Conservation (phyloP, 2,113 vertebrate species). For the Casuarius casuarius region DNA sequence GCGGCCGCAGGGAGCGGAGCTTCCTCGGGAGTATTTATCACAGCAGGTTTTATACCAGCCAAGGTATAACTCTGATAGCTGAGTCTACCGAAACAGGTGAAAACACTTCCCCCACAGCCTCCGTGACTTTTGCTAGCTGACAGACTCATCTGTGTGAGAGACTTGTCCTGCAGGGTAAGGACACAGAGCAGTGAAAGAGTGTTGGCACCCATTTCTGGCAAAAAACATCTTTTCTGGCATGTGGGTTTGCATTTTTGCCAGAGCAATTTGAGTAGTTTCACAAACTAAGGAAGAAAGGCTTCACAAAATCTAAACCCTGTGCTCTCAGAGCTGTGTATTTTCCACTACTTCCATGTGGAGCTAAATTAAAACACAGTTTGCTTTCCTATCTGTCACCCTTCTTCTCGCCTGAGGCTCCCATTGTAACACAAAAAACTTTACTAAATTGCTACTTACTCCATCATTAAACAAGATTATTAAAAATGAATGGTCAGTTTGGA, state of each 20-base stretch:
- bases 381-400: not conserved
- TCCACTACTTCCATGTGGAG: not conserved
- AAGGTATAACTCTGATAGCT: not conserved
- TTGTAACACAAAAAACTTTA: not conserved
- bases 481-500: slow-evolving; percentile 14
- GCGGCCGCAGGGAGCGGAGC: not conserved
- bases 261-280: not conserved
- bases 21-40: not conserved
- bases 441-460: not conserved
- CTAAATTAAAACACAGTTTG: not conserved
- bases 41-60: not conserved
- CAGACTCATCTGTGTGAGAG: fast-evolving
- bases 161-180: not conserved
- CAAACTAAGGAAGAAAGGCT: not conserved
- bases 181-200: not conserved
- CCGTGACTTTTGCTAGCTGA: not conserved
- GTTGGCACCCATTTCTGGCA: not conserved
- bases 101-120: not conserved
- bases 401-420: not conserved
- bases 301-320: not conserved
- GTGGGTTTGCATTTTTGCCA: not conserved
- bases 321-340: not conserved
- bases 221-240: not conserved
- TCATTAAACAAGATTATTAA: slow-evolving; percentile 4
- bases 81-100: not conserved